These are phyloP conservation scores for Centrocercus urophasianus DNA, from an alignment of 2,113 vertebrate genomes.

Conservation along the genomic window DNA sequence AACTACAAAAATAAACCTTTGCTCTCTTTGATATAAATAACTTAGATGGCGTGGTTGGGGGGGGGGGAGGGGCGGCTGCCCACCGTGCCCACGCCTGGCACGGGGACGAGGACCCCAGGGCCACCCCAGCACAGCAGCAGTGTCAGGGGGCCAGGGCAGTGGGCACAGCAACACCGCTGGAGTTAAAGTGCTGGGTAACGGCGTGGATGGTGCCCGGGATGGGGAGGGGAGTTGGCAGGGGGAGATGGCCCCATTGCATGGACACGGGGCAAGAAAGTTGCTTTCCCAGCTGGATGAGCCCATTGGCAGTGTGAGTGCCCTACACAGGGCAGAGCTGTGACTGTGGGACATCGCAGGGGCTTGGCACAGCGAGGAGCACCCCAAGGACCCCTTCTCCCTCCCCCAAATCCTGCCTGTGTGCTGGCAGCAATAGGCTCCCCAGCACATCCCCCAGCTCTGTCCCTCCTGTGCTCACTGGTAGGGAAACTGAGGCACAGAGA, in stretches of 20 bases:
- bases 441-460: not conserved
- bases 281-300: constrained; percentile 26
- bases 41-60: constrained; percentile 51
- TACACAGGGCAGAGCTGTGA: not conserved
- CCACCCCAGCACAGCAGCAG: constrained; percentile 14
- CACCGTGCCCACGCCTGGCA: constrained; percentile 58
- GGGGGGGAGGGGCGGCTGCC: not conserved
- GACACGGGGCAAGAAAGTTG: not conserved
- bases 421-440: not conserved
- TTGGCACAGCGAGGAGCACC: not conserved
- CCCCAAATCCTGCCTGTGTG: not conserved
- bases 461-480: not conserved
- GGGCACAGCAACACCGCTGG: constrained; percentile 48
- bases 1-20: constrained; percentile 75
- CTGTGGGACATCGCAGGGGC: not conserved
- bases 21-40: constrained; percentile 75
- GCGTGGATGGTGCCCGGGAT: not conserved
- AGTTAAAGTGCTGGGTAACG: constrained; percentile 71
- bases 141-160: not conserved
- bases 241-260: not conserved
- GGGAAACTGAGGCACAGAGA: not conserved
- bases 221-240: not conserved
- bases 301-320: not conserved
- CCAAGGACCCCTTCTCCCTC: not conserved
- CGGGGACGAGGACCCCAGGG: not conserved